These are phyloP conservation scores for Philopotamus ludificatus DNA, from an alignment of 1,140 invertebrate species.

Conservation along the genomic window DNA sequence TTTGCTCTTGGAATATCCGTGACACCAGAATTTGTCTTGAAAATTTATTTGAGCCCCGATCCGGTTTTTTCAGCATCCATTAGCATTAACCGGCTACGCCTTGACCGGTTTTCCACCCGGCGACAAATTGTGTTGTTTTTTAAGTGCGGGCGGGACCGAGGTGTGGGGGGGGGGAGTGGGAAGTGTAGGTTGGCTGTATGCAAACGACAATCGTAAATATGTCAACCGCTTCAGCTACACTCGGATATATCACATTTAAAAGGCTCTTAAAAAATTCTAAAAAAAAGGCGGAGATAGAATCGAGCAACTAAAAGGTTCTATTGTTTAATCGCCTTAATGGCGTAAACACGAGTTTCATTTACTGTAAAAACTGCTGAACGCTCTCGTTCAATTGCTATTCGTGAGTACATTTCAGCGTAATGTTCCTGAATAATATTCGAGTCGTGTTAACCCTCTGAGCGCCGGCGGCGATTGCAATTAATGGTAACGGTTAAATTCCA, in stretches of 20 bases:
- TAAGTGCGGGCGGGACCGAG: neutral
- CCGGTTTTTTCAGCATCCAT: neutral
- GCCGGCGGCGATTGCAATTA: too few species aligned
- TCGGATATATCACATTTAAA: slow-evolving; percentile 19
- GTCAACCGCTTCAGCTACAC: slow-evolving; percentile 15
- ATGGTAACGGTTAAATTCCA: too few species aligned
- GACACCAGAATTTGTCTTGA: too few species aligned
- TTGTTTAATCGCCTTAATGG: neutral
- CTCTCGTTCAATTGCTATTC: too few species aligned
- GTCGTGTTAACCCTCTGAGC: too few species aligned
- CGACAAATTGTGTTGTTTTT: slow-evolving; percentile 29
- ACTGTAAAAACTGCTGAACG: too few species aligned
- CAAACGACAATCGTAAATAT: slow-evolving; percentile 36
- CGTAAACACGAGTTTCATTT: neutral
- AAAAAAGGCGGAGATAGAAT: neutral
- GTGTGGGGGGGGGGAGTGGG: neutral
- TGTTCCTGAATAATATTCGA: too few species aligned
- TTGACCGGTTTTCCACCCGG: neutral
- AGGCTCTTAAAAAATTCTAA: neutral
- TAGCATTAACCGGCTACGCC: slow-evolving; percentile 20
- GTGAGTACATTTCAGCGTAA: too few species aligned
- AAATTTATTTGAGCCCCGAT: too few species aligned
- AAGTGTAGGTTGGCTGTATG: slow-evolving; percentile 20
- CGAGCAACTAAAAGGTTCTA: neutral
- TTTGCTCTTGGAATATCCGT: too few species aligned